These are phyloP conservation scores for Epizoanthus stellaris DNA, from an alignment of 92 coral and sea anemone genomes.

Conservation along the genomic window DNA sequence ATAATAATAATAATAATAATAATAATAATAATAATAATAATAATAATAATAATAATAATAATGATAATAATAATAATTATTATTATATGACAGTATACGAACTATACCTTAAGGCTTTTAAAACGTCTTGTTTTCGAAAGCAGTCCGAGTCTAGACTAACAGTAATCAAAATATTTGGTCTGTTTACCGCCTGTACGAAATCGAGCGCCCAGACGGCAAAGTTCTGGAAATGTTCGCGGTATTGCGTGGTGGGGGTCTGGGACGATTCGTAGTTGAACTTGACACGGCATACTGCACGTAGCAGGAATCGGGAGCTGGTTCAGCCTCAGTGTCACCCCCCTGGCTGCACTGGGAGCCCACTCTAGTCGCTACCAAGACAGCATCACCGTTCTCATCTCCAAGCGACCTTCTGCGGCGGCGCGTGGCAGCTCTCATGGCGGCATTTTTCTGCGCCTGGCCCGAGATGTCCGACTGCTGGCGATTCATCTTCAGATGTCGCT, in stretches of 20 bases:
- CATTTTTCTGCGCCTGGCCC: slow-evolving; percentile 93
- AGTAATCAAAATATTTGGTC: too few species aligned
- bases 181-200: slow-evolving; percentile 15
- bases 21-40: too few species aligned
- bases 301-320: background rate
- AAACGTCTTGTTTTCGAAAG: too few species aligned
- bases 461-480: slow-evolving; percentile 99
- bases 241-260: slow-evolving; percentile 9
- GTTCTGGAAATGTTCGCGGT: slow-evolving; percentile 27
- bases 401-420: slow-evolving; percentile 88
- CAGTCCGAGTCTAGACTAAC: too few species aligned
- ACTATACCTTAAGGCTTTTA: too few species aligned
- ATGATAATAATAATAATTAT: too few species aligned
- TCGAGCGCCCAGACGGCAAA: slow-evolving; percentile 4
- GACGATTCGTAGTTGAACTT: slow-evolving; percentile 9
- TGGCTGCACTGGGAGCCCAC: slow-evolving; percentile 10
- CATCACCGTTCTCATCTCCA: slow-evolving; percentile 80
- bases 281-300: background rate
- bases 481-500: slow-evolving; percentile 87
- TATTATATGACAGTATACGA: too few species aligned
- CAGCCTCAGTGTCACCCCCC: background rate
- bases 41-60: too few species aligned
- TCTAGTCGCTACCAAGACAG: slow-evolving; percentile 42
- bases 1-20: too few species aligned
- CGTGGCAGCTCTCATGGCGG: slow-evolving; percentile 83